phyloP scores from a whole-genome alignment of 2,797 vertebrate genomes.

The Myripristis jacobus region DNA sequence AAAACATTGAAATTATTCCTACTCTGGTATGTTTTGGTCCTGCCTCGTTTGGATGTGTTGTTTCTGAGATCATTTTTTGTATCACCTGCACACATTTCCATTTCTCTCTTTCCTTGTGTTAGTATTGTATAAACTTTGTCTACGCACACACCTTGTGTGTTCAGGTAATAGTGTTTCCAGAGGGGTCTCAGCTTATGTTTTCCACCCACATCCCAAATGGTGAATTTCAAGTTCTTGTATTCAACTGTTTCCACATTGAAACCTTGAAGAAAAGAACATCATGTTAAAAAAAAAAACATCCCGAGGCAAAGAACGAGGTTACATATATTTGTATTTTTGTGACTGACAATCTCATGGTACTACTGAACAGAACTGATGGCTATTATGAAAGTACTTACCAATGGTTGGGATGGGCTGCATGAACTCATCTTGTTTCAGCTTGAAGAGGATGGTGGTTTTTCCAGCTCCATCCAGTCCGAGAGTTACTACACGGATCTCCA shows the following conservation, averaged over 20 bases:
- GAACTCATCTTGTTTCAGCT: slow-evolving; percentile 98
- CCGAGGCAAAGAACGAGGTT: neutral
- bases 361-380: neutral
- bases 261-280: slow-evolving; percentile 79
- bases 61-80: too few species aligned
- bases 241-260: slow-evolving; percentile 99
- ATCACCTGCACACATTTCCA: too few species aligned
- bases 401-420: slow-evolving; percentile 99
- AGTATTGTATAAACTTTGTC: too few species aligned
- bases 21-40: too few species aligned
- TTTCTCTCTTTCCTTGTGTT: too few species aligned
- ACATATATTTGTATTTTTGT: neutral
- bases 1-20: too few species aligned
- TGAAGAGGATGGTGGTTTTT: slow-evolving; percentile 99
- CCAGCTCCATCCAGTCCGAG: slow-evolving; percentile 95
- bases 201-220: slow-evolving; percentile 99
- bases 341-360: neutral
- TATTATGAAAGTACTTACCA: slow-evolving; percentile 78
- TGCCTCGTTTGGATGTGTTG: too few species aligned
- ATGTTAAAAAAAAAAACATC: neutral
- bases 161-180: slow-evolving; percentile 99
- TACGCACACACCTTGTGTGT: slow-evolving; percentile 92
- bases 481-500: slow-evolving; percentile 98
- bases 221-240: slow-evolving; percentile 99
- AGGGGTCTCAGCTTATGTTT: slow-evolving; percentile 97